Conservation (phyloP, 1,140 invertebrate genomes). For the Mizuhopecten yessoensis region DNA sequence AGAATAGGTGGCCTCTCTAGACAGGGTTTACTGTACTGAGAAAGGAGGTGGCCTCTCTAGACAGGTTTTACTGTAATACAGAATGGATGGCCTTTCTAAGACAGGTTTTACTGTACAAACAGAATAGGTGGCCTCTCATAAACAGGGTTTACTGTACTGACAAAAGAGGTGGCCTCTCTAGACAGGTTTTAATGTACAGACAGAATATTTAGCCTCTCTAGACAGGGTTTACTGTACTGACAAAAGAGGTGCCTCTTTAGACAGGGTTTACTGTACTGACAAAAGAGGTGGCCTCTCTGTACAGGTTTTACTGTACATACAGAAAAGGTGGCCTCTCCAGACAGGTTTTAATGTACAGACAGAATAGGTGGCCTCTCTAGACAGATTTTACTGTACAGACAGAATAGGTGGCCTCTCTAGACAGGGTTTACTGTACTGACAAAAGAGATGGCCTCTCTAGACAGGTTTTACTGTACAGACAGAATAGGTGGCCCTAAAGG, state of each 20-base stretch:
- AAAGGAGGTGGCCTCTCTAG: not conserved
- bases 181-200: not conserved
- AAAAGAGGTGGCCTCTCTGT: not conserved
- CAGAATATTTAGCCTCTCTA: too few species aligned
- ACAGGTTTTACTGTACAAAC: too few species aligned
- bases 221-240: too few species aligned
- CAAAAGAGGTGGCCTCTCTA: not conserved
- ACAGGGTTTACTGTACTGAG: too few species aligned
- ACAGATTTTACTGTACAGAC: not conserved
- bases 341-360: not conserved
- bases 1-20: not conserved
- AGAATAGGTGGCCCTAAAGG: too few species aligned
- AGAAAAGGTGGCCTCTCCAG: not conserved
- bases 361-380: not conserved
- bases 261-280: not conserved
- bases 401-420: too few species aligned
- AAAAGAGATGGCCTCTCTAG: not conserved
- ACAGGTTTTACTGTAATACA: not conserved
- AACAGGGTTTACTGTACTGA: not conserved
- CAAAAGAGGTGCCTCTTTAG: too few species aligned
- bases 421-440: too few species aligned
- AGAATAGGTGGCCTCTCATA: too few species aligned
- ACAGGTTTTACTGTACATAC: not conserved
- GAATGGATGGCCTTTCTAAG: not conserved
- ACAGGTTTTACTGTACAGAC: not conserved